Percentiles rank a stretch among this genome's conserved stretches.
phyloP scores from a whole-genome alignment of 2,797 vertebrate species.

The Intellagama lesueurii region DNA sequence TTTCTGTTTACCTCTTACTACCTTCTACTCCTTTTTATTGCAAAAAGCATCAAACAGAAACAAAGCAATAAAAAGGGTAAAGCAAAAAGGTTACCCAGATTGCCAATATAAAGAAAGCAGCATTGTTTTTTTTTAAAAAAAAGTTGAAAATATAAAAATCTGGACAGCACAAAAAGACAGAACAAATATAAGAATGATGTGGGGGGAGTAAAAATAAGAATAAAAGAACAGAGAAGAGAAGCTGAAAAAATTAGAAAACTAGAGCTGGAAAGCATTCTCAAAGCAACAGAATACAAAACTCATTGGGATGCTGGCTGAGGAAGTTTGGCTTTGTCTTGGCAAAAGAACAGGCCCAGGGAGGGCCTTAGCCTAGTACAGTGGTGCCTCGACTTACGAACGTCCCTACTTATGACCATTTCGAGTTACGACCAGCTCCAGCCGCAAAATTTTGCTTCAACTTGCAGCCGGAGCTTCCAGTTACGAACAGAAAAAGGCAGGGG shows the following conservation, averaged over 20 bases:
- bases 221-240: not conserved
- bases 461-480: too few species aligned
- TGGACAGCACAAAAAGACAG: not conserved
- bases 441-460: too few species aligned
- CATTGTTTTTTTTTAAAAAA: not conserved
- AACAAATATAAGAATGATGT: not conserved
- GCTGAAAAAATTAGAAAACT: not conserved
- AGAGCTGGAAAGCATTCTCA: not conserved
- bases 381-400: too few species aligned
- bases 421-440: too few species aligned
- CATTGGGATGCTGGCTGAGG: not conserved
- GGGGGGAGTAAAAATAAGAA: not conserved
- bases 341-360: too few species aligned
- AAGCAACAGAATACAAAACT: not conserved
- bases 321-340: too few species aligned
- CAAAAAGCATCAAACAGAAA: not conserved
- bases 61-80: not conserved
- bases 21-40: not conserved
- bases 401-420: too few species aligned
- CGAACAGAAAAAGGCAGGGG: too few species aligned
- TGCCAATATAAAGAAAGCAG: not conserved
- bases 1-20: not conserved
- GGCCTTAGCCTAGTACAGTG: too few species aligned
- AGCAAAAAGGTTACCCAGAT: not conserved
- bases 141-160: not conserved